Base-by-base conservation (phyloP, 2,797 vertebrate species). In the Glyptemys insculpta region DNA sequence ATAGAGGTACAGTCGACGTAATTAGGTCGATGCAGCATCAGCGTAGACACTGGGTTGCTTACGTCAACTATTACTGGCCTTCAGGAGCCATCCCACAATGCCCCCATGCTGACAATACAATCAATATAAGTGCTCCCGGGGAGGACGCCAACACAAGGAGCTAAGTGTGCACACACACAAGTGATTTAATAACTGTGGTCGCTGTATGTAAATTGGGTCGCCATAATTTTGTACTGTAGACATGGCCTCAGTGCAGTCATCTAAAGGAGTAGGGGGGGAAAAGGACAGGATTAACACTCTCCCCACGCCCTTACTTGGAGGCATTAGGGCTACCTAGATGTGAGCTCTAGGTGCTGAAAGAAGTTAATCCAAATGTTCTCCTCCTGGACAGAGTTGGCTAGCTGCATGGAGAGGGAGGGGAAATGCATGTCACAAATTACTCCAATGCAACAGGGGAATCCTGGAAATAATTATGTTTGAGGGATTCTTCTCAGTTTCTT, bases 321-420 rank as follows among this genome's bases (percentile, higher is more conserved):
- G 25, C 25, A 78, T 47, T 0, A 83, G 79, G 53, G 74, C n/a
- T 82, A 53, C 41, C 41, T 19, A 19, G 9, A 5, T 6, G 74
- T 47, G 62, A 79, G 47, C 47, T 23, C 76, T 27, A 15, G 47
- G 19, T 31, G 12, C 74, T 49, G 44, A 78, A 44, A 31, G 74
- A 78, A 78, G n/a, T 72, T 41, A 11, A 72, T 37, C 10, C 21
- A 37, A 10, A 23, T 41, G 11, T 41, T 72, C 8, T 5, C 68
- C 21, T 72, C 10, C 37, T 12, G 6, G 68, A 72, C 68, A 52
- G 37, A 0, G 0, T 37, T 6, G 11, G 2, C 27, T 44, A 53
- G 8, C 19, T 52, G 47, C 1, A 0, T 3, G 79, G 16, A 19
- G 2, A 47, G 0, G 74, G 15, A 9, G n/a, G 15, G 49, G 31